A percentile compares a stretch with the other conserved stretches of the same genome.
phyloP scores from a whole-genome alignment of 1,140 invertebrate species.

The Procambarus clarkii region DNA sequence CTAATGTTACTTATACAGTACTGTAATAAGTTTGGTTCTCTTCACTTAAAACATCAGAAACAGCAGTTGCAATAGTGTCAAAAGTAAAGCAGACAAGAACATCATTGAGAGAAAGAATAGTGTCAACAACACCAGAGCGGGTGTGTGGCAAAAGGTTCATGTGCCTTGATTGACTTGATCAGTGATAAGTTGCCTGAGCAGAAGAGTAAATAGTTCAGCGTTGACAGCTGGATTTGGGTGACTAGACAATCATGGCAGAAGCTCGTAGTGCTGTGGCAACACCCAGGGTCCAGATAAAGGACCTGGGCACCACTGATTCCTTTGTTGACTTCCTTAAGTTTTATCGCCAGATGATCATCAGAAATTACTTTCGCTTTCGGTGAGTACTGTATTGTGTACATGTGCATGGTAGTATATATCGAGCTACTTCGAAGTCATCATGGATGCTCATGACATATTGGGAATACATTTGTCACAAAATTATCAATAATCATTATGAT shows the following conservation, averaged over 20 bases:
- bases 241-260: conserved; percentile 76
- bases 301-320: conserved; percentile 75
- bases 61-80: neutral
- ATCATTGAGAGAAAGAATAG: neutral
- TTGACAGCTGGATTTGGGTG: neutral
- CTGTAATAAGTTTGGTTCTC: neutral
- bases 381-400: conserved; percentile 6
- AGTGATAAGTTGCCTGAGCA: neutral
- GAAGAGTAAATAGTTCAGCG: neutral
- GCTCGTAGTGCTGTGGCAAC: conserved; percentile 76
- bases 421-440: no score
- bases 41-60: neutral
- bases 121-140: neutral
- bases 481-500: no score
- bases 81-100: neutral
- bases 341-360: conserved; percentile 65
- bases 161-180: neutral
- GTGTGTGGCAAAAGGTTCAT: neutral
- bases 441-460: no score
- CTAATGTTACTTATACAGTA: neutral
- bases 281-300: conserved; percentile 75
- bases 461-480: no score
- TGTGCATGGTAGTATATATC: no score
- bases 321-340: conserved; percentile 75
- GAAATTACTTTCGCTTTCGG: conserved; percentile 66